These are phyloP conservation scores for Acronicta psi DNA, from an alignment of 2,888 invertebrate species.

Conservation along the genomic window DNA sequence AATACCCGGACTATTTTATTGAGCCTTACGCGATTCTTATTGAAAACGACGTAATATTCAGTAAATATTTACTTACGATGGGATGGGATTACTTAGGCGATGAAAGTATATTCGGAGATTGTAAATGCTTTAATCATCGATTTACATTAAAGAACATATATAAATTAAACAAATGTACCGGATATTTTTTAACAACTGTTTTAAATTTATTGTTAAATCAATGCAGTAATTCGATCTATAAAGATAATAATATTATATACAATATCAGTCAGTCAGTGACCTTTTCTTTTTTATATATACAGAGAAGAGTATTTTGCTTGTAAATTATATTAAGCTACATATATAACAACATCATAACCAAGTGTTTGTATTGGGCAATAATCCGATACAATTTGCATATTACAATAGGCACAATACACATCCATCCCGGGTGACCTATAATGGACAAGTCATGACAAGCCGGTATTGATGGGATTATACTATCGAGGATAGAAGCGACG, in stretches of 20 bases:
- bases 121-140: conserved; percentile 1
- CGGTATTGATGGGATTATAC: conserved; percentile 34
- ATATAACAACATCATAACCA: not conserved
- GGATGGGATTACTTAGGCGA: too few species aligned
- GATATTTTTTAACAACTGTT: not conserved
- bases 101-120: conserved; percentile 2
- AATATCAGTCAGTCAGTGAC: too few species aligned
- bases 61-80: conserved; percentile 34
- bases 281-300: too few species aligned
- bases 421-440: conserved; percentile 31
- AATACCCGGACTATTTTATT: conserved; percentile 34
- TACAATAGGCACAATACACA: conserved; percentile 22
- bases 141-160: conserved; percentile 1
- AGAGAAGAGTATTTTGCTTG: too few species aligned
- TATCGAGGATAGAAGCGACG: conserved; percentile 18
- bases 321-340: too few species aligned
- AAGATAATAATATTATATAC: too few species aligned
- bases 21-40: conserved; percentile 30
- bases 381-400: conserved; percentile 34
- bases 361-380: conserved; percentile 17
- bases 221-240: too few species aligned
- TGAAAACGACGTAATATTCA: conserved; percentile 27
- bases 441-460: conserved; percentile 23
- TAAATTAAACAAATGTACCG: not conserved
- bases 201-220: conserved; percentile 6